Base-by-base conservation (phyloP, 2,113 vertebrate genomes). In the Hydrochoerus hydrochaeris region DNA sequence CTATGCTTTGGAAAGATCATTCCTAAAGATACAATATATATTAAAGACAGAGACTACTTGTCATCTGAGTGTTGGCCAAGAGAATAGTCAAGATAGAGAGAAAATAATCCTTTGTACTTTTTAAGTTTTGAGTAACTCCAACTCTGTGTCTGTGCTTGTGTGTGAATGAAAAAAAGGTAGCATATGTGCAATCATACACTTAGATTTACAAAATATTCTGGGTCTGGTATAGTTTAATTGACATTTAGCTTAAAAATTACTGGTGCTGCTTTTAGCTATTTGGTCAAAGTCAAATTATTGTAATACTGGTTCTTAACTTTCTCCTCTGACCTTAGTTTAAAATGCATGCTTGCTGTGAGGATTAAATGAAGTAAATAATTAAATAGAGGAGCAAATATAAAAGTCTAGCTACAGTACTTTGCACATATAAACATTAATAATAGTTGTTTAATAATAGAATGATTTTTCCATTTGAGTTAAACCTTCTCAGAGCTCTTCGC, bases 351-450 rank as follows among this genome's bases (percentile, higher is more conserved):
- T 88, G 1, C 13, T 57, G 6, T 81, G 20, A 78, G 9, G 4
- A 80, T 80, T 90, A 77, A 88, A 62, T 65, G 5, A 77, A 96
- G 78, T 65, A 67, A 93, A 81, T 75, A 58, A 95, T 92, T 86
- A 92, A 93, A 62, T 5, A 81, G 9, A 67, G 60, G 17, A 17
- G 22, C 32, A 35, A 46, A 63, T 63, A 28, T 87, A 28, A 77
- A n/a, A 87, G 2, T 67, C 44, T 54, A 58, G n/a, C 63, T 86
- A 75, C 2, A 65, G n/a, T 41, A 24, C 1, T 67, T 67, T 52
- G 1, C 35, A 57, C 4, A 67, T 44, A 19, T 0, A 81, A 0
- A 69, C 24, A 92, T 22, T 32, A 93, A n/a, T 73, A 95, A 73
- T 19, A 71, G 49, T 73, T 63, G 24, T 46, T 71, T 30, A 73